Evolutionary conservation across 1,140 invertebrate species (phyloP), one percentile per base, ranked within the genome.

Genomic region (Drosophila mojavensis): DNA sequence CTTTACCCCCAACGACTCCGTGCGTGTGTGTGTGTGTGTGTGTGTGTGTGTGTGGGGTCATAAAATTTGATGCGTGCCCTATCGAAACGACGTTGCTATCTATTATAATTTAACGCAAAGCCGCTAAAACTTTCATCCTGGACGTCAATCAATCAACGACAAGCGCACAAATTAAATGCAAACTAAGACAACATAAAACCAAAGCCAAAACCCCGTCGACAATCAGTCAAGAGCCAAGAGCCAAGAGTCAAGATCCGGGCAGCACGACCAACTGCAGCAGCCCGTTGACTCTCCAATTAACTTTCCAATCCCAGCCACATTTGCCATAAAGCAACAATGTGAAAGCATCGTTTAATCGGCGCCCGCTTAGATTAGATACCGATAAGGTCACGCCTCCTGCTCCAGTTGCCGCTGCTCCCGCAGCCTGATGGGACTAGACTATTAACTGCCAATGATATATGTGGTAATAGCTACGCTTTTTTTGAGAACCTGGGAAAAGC

Each of bases 61-160:
- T 86, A 88, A 83, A 86, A 86, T 79, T 88, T 86, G 72, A 86
- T 86, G 79, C 83, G 82, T 83, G 83, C 68, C 66, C 79, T 77
- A 83, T 86, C 84, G 77, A 66, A 64, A 61, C 58, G 53, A 15
- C 59, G 71, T 50, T 41, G 63, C 73, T 66, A 88, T 86, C 74
- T 88, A 74, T 86, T 88, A 88, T 86, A 88, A 88, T 86, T 83
- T 79, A 81, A 70, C 69, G 59, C 66, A 83, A 86, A 86, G 79
- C 82, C 83, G 82, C 84, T 75, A 71, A 85, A 85, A 86, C 82
- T 86, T 85, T 85, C 82, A 82, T 81, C 78, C 78, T 70, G 81
- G 54, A 63, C 73, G 84, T 88, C 84, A 89, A 88, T 88, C 84
- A 88, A 88, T 88, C 84, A 90, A 84, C 80, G 84, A 84, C 81